These are phyloP conservation scores for Sebastes minor DNA, from an alignment of 2,797 vertebrate species.

Conservation along the genomic window DNA sequence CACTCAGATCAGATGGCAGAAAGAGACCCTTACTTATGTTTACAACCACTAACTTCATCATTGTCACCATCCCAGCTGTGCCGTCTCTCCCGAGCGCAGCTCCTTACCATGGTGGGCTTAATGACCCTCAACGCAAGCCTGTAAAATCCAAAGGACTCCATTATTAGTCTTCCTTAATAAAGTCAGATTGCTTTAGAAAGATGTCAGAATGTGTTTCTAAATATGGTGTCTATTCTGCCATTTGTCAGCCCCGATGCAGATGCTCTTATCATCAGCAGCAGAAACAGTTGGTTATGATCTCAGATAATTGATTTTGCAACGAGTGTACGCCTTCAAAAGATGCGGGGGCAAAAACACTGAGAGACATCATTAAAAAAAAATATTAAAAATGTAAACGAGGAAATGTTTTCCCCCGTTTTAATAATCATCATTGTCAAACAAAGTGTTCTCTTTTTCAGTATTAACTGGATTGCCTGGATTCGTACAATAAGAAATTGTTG, in stretches of 20 bases:
- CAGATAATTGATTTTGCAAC: slow-evolving; percentile 67
- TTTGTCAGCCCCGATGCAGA: slow-evolving; percentile 41
- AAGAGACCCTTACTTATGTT: slow-evolving; percentile 59
- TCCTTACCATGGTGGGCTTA: slow-evolving; percentile 56
- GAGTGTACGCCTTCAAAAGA: slow-evolving; percentile 50
- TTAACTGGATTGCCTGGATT: slow-evolving; percentile 60
- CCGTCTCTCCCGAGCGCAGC: slow-evolving; percentile 29
- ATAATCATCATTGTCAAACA: slow-evolving; percentile 55
- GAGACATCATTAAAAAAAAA: slow-evolving; percentile 62
- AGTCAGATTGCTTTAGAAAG: slow-evolving; percentile 57
- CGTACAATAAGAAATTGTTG: slow-evolving; percentile 56
- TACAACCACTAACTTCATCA: slow-evolving; percentile 60
- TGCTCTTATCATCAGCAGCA: slow-evolving; percentile 65
- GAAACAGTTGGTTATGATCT: slow-evolving; percentile 67
- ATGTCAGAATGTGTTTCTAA: slow-evolving; percentile 48
- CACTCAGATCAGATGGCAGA: slow-evolving; percentile 51
- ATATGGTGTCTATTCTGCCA: slow-evolving; percentile 27
- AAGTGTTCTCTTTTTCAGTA: slow-evolving; percentile 43
- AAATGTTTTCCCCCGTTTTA: slow-evolving; percentile 45
- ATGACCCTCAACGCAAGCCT: slow-evolving; percentile 61
- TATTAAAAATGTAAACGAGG: slow-evolving; percentile 43
- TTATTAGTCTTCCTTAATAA: slow-evolving; percentile 71
- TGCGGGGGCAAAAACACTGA: background rate
- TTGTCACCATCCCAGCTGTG: slow-evolving; percentile 64
- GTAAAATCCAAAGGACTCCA: slow-evolving; percentile 45